These are phyloP conservation scores for Ectobius pallidus DNA, from an alignment of 2,888 invertebrate genomes.

Conservation along the genomic window DNA sequence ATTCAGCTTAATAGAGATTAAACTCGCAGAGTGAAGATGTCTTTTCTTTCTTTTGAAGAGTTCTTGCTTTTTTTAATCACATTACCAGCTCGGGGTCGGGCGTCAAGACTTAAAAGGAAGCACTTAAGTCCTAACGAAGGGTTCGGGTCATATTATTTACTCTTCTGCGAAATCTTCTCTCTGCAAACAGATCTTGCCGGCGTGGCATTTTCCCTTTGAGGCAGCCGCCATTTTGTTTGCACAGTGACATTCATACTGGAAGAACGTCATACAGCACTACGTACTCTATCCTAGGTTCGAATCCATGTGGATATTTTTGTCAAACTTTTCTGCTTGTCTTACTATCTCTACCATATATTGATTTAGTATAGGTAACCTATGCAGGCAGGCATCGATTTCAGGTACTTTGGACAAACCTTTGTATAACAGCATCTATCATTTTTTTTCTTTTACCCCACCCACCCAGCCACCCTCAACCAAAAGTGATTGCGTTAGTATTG, in stretches of 20 bases:
- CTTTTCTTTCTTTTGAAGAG: neutral
- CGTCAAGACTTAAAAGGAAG: constrained; percentile 31
- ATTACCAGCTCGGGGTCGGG: neutral
- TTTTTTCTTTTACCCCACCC: no score
- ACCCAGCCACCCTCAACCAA: no score
- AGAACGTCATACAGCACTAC: neutral
- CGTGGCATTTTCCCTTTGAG: neutral
- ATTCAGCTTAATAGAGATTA: neutral
- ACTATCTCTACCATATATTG: no score
- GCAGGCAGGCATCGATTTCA: no score
- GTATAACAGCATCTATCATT: no score
- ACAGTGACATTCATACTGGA: neutral
- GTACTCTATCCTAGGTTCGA: no score
- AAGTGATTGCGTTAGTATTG: no score
- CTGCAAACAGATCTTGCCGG: constrained; percentile 8
- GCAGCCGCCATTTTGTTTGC: constrained; percentile 1
- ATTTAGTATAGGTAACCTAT: no score
- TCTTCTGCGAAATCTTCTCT: constrained; percentile 25
- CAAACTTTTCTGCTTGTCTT: no score
- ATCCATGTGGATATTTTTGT: no score
- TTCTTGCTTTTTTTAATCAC: constrained; percentile 3
- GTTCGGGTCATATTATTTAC: constrained; percentile 26
- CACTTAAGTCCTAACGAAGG: constrained; percentile 25
- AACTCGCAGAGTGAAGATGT: neutral
- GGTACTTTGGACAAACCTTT: no score